phyloP scores from a whole-genome alignment of 1,140 invertebrate species.

The Meloidogyne chitwoodi region DNA sequence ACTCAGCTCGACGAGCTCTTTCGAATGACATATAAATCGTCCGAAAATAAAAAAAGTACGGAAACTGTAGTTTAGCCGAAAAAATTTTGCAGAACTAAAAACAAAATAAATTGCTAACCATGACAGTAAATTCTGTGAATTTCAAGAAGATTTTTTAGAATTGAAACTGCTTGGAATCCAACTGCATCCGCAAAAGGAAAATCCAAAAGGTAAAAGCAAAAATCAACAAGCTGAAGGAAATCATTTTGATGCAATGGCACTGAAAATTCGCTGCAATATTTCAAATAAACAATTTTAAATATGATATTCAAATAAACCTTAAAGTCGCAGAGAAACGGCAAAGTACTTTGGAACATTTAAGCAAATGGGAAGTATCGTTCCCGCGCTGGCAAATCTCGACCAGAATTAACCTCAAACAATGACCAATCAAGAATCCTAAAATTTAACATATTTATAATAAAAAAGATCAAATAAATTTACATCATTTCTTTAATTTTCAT shows the following conservation, averaged over 20 bases:
- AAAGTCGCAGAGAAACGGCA: neutral
- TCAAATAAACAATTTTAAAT: neutral
- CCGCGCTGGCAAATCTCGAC: neutral
- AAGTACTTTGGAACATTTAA: conserved; percentile 1
- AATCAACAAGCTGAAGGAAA: neutral
- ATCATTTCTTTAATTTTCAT: too few species aligned
- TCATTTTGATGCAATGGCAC: neutral
- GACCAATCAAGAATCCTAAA: conserved; percentile 4
- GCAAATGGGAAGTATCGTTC: neutral
- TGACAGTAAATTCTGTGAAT: neutral
- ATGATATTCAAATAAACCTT: neutral
- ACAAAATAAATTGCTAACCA: too few species aligned
- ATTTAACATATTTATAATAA: too few species aligned
- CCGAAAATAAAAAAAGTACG: too few species aligned
- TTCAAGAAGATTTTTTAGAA: conserved; percentile 1
- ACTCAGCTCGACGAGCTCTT: too few species aligned
- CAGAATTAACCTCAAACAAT: neutral
- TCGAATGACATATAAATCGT: too few species aligned
- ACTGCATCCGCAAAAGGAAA: conserved; percentile 2
- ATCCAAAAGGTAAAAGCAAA: conserved; percentile 11
- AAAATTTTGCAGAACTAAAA: too few species aligned
- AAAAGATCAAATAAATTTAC: neutral
- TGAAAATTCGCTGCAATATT: conserved; percentile 2
- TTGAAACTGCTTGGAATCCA: neutral
- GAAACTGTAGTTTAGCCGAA: too few species aligned